Base-by-base conservation (phyloP, 2,888 invertebrate species). In the Mesorhabditis spiculigera region DNA sequence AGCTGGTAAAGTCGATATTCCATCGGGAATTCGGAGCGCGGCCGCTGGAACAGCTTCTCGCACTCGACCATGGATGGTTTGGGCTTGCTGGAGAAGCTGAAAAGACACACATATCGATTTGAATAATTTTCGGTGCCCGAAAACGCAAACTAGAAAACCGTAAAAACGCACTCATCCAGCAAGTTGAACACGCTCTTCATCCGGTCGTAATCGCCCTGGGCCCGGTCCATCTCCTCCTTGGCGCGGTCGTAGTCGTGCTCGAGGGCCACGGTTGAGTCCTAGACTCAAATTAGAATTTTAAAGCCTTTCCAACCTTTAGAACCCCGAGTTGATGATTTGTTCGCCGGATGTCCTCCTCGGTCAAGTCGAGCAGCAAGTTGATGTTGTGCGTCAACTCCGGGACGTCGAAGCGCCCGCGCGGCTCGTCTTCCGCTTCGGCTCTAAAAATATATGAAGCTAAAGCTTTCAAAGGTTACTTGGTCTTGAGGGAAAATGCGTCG, bases 331-430 rank as follows among this genome's bases (percentile, higher is more conserved):
- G 90, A 69, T 92, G 90, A 72, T 94, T 93, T 81, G 92, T 92
- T 79, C 91, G 90, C 69, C 97, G 92, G 68, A 98, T 96, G 77
- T 95, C 93, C 88, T 95, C 94, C 87, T 97, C 97, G 73, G 94
- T 93, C 88, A 93, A 91, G 76, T 94, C 93, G 0, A 96, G 92
- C 77, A 97, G 89, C 13, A 96, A 88, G 86, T 93, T 91, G 62
- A 98, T 88, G 89, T 98, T 98, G 86, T 96, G 94, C 75, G 91
- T 90, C 4, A 98, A 90, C 87, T 96, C 95, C 0, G 96, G 95
- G 75, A 96, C 86, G 72, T 89, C 88, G 84, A 90, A 90, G 10
- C 85, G 85, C 61, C 80, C 77, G 41, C 81, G 75, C 85, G 88
- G 89, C 65, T 76, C 77, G 42, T 73, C 89, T 65, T 79, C 79